phyloP scores from a whole-genome alignment of 2,888 invertebrate genomes.

The Drosophila rellima region DNA sequence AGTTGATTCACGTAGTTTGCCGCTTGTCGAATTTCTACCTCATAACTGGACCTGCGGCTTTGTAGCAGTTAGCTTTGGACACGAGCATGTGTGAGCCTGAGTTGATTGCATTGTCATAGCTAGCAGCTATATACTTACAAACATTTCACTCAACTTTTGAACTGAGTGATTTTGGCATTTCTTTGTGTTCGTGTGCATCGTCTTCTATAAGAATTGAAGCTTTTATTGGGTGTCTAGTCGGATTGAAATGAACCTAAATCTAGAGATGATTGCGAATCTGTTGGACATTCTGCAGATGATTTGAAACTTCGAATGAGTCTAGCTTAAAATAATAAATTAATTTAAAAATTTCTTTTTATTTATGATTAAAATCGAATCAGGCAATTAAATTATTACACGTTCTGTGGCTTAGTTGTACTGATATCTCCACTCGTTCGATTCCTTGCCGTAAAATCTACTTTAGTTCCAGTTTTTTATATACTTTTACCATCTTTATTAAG shows the following conservation, averaged over 20 bases:
- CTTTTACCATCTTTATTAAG: neutral
- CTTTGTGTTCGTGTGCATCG: neutral
- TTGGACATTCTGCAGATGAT: too few relatives aligned
- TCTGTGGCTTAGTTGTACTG: too few relatives aligned
- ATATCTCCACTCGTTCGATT: too few relatives aligned
- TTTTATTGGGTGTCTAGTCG: neutral
- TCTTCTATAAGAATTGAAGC: neutral
- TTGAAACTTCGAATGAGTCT: too few relatives aligned
- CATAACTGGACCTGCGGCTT: constrained; percentile 40
- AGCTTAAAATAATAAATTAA: too few relatives aligned
- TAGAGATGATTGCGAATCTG: too few relatives aligned
- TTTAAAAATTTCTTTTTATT: too few relatives aligned
- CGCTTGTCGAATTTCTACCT: constrained; percentile 6
- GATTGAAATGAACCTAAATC: neutral
- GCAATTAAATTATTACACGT: too few relatives aligned
- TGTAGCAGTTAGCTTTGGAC: constrained; percentile 26
- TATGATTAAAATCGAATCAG: too few relatives aligned
- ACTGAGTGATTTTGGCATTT: neutral
- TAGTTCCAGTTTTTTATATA: neutral
- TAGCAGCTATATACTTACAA: constrained; percentile 2
- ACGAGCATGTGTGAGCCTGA: neutral
- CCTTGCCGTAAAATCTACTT: neutral
- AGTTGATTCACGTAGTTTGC: constrained; percentile 48
- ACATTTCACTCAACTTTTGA: neutral
- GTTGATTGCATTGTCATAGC: constrained; percentile 29